Base-by-base conservation (phyloP, 2,113 vertebrate genomes). In the Paedocypris sp. region DNA sequence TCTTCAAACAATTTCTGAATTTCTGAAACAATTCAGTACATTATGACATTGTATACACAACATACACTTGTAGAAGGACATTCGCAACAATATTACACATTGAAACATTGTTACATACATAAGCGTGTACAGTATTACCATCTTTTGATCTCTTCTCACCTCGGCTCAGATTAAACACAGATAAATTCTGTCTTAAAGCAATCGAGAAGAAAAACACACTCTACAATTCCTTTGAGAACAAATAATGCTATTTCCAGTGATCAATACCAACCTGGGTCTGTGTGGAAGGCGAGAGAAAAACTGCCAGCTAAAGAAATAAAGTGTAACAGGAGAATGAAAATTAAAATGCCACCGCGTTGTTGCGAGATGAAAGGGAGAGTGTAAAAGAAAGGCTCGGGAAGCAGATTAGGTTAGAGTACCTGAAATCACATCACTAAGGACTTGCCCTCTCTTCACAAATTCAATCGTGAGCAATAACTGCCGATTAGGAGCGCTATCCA, bases 391-490 rank as follows among this genome's bases (percentile, higher is more conserved):
- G 67, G 77, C 63, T 77, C 74, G 78, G 72, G 78, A 78, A 82
- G 77, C 23, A 88, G 89, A 98, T 97, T 89, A 84, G 85, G 86
- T 98, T 93, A 93, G 69, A 69, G 60, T 77, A 48, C 66, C 81
- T 79, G 85, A 88, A 97, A 97, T 98, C 81, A 77, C 83, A 97
- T 97, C 91, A 90, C 83, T 60, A 85, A 90, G 91, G 91, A 94
- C 92, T 92, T 91, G 86, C 86, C 86, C 86, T 87, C 87, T 85
- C 82, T 86, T 85, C 77, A 81, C 80, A 91, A 96, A 97, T 90
- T 88, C 79, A 88, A 97, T 98, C 86, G 76, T 81, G 77, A 79
- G 87, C 94, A 97, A 98, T 98, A 96, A 96, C 86, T 80, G 85
- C 88, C 88, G 84, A 91, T 97, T 96, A 96, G 84, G 75, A 85